phyloP scores from a whole-genome alignment of 2,113 vertebrate genomes.

The Ranitomeya variabilis region DNA sequence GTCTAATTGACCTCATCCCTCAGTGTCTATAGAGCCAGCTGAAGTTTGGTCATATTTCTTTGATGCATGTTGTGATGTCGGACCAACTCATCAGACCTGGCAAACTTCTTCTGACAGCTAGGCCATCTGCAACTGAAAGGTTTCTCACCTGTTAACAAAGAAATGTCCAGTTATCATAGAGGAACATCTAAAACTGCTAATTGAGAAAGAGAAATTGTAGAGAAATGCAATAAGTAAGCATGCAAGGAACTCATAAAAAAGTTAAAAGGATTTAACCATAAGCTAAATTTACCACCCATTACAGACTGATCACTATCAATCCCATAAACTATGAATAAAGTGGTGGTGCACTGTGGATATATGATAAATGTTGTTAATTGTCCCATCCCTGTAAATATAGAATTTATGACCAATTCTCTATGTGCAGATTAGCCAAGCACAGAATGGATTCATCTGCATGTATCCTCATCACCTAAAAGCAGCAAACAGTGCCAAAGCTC shows the following conservation, averaged over 20 bases:
- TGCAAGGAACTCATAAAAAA: not conserved
- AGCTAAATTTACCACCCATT: too few relatives aligned
- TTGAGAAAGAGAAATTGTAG: not conserved
- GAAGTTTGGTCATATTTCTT: constrained; percentile 96
- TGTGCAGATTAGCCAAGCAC: not conserved
- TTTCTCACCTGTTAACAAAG: constrained; percentile 92
- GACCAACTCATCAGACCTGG: constrained; percentile 96
- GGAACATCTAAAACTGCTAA: not conserved
- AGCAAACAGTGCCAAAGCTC: too few relatives aligned
- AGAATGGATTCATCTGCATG: not conserved
- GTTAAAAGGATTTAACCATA: not conserved
- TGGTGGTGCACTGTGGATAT: too few relatives aligned
- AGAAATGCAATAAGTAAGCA: not conserved
- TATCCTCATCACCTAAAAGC: too few relatives aligned
- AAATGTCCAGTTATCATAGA: constrained; percentile 49
- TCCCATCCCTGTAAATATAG: not conserved
- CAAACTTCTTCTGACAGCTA: constrained; percentile 99
- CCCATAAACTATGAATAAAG: too few relatives aligned
- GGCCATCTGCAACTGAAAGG: constrained; percentile 97
- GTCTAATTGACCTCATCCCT: constrained; percentile 58
- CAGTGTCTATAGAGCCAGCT: constrained; percentile 83
- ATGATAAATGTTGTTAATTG: too few relatives aligned
- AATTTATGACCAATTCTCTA: not conserved
- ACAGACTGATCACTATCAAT: too few relatives aligned
- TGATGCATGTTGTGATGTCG: constrained; percentile 99